Evolutionary conservation across 2,113 vertebrate species (phyloP), one percentile per base, ranked within the genome.

Genomic region (Laticauda laticaudata): DNA sequence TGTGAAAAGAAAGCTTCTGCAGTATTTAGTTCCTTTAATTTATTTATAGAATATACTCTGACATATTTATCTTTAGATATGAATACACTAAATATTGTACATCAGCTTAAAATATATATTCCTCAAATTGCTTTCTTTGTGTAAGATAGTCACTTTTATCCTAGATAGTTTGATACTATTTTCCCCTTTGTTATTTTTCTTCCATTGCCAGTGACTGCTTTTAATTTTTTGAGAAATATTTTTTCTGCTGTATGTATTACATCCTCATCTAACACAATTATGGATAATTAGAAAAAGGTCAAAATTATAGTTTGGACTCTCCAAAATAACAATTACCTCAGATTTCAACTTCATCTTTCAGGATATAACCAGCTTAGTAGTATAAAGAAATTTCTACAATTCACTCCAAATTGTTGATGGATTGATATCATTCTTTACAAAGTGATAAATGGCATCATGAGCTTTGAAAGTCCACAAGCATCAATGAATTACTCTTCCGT

Each of bases 401-500:
- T 59, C 53, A 23, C 7, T 90, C 53, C 21, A 86, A 90, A n/a
- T 51, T 88, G 88, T 92, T 85, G 15, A 86, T 39, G 51, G 23
- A 61, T 75, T 20, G 55, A 57, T 57, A 39, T 14, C 45, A 29
- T 61, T 21, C 53, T 93, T 86, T 56, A 90, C 18, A 57, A 61
- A 29, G 45, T 23, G 23, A 64, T 92, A 88, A 88, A 54, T 81
- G 51, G n/a, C 90, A 85, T 95, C 89, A 5, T 86, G 90, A 48
- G 86, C 86, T 39, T 93, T 81, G 56, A 92, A 56, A 61, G 39
- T 86, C 86, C 2, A 0, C 55, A 34, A 26, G 51, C 75, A 93
- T 93, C 45, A 92, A 92, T 96, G 94, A 93, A 96, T 97, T 97
- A 91, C 91, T 81, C 92, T 51, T 39, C 92, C 91, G 93, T 75